phyloP scores from a whole-genome alignment of 2,113 vertebrate genomes.

The Egretta garzetta region DNA sequence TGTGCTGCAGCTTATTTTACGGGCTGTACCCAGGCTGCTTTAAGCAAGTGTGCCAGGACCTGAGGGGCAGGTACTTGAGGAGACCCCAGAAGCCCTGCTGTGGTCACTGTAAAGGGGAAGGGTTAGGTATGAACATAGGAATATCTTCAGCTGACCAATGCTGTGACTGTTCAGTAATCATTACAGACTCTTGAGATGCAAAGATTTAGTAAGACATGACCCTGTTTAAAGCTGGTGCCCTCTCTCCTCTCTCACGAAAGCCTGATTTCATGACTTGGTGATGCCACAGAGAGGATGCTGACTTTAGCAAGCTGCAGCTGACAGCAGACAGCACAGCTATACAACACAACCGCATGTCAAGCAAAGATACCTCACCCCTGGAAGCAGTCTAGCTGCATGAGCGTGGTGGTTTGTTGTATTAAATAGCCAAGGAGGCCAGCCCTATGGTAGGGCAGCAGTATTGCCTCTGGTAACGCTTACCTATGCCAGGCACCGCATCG shows the following conservation, averaged over 20 bases:
- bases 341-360: background rate
- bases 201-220: background rate
- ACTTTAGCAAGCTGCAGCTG: background rate
- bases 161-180: background rate
- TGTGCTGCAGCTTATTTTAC: background rate
- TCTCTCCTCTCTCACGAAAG: background rate
- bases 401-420: background rate
- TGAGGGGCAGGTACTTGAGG: background rate
- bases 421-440: background rate
- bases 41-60: background rate
- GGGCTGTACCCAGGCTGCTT: background rate
- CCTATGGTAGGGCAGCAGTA: rapidly evolving
- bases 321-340: background rate
- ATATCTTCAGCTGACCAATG: background rate
- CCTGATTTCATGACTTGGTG: background rate
- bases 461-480: background rate
- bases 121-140: background rate
- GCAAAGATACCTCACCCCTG: background rate
- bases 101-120: background rate
- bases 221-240: background rate
- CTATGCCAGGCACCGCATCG: rapidly evolving
- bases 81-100: background rate
- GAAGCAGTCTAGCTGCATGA: background rate
- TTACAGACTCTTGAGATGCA: background rate
- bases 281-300: background rate